Evolutionary conservation across 35 echinoderm and acorn worm species (phyloP), one percentile per base, ranked within the genome.

Genomic region (Acanthaster planci): DNA sequence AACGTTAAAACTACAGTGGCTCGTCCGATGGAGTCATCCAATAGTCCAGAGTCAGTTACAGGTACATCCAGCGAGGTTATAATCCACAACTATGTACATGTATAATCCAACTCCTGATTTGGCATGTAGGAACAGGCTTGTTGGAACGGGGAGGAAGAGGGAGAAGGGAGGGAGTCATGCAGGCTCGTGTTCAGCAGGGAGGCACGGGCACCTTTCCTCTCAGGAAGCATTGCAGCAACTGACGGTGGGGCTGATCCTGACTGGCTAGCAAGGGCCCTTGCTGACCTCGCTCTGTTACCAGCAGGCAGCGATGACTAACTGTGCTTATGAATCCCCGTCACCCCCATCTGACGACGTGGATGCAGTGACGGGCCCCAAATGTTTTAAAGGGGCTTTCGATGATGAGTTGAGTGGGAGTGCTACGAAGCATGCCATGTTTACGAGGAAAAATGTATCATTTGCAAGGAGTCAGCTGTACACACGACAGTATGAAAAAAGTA

Each of bases 221-320:
- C 64, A n/a, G 29, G 64, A 72, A 72, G 15, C 64, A 36, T 1
- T 34, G 64, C 64, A 72, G 34, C 64, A 72, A 72, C 64, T 72
- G 64, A 26, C 18, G 10, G n/a, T 72, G 10, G 34, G 64, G 30
- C 64, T 29, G 34, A 72, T 72, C 19, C 23, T 72, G 64, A 72
- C 64, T 72, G 64, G 64, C 14, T 72, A 29, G 14, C 22, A 10
- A 47, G 42, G 42, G 42, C 42, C 42, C 12, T 47, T 4, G 4
- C 42, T 47, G 42, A 12, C 42, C 42, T n/a, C n/a, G n/a, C n/a
- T n/a, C 56, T 59, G 14, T 19, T 26, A 26, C 14, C 1, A 26
- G 34, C 64, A 30, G 64, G 64, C 64, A 7, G 29, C 7, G 64
- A 72, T 72, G 64, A 72, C 64, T 72, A 72, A 72, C 64, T 14